Percentiles rank a stretch among this genome's conserved stretches.
phyloP scores from a whole-genome alignment of 2,113 vertebrate species.

The Microtus montanus region DNA sequence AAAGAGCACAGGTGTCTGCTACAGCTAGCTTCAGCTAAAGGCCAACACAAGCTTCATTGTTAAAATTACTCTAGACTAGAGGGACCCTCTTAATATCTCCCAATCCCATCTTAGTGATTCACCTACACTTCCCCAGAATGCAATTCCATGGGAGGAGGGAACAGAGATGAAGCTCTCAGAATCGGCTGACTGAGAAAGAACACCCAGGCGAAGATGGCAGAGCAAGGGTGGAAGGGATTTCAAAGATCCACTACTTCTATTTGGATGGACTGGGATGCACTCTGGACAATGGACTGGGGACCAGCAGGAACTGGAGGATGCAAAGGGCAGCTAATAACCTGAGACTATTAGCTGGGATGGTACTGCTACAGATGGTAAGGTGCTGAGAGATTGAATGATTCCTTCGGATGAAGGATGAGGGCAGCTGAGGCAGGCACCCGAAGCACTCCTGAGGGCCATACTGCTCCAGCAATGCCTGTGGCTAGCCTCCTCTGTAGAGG shows the following conservation, averaged over 20 bases:
- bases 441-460: neutral
- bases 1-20: neutral
- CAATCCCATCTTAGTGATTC: neutral
- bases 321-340: neutral
- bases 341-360: too few relatives aligned
- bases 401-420: rapidly evolving
- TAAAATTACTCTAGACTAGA: neutral
- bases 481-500: neutral
- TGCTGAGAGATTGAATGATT: neutral
- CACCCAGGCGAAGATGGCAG: neutral
- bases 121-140: neutral
- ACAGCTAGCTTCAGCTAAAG: neutral
- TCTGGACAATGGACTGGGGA: neutral
- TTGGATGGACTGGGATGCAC: neutral
- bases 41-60: neutral
- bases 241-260: neutral
- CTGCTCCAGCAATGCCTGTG: neutral
- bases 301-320: neutral
- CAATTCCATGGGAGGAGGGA: neutral
- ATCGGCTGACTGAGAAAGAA: neutral
- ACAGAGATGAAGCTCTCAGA: neutral
- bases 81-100: neutral
- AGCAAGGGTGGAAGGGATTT: too few relatives aligned
- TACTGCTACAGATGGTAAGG: too few relatives aligned
- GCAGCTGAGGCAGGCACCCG: neutral